Base-by-base conservation (phyloP, 2,797 vertebrate species). In the Meriones psammophilus region DNA sequence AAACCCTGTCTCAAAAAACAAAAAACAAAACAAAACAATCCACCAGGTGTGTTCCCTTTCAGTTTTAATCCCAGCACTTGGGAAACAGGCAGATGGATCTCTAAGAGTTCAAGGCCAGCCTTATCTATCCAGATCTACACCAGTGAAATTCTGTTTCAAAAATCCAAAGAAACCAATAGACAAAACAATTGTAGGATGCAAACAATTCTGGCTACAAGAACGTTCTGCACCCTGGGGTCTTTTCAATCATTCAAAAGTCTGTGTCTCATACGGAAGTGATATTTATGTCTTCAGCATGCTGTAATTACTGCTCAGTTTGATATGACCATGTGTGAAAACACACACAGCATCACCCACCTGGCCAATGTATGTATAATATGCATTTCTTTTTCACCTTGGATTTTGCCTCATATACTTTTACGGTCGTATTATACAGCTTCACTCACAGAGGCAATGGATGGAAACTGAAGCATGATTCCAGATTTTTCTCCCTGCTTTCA, bases 241-340 rank as follows among this genome's bases (percentile, higher is more conserved):
- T 84, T 95, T 94, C 96, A 97, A 95, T 96, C 84, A 74, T 89
- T 96, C 83, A 2, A 76, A 92, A 96, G 89, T 79, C 94, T 95
- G 91, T 92, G 92, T 95, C 42, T 88, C 96, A 96, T 95, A 81
- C 96, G 97, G 97, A 96, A 97, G 54, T 88, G 88, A 96, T 96
- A 86, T 69, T 76, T 28, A 26, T 46, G 39, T 94, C 86, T 96
- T 93, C 95, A 93, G 79, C n/a, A 80, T 2, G 54, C 46, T 20
- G 10, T 96, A 92, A 97, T 97, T 95, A 96, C 76, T 28, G 22
- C 33, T 74, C 80, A 69, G 92, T 95, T 96, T 96, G 96, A 96
- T 97, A 96, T 42, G 95, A 93, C 64, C 96, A 92, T 80, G 95
- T 96, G 96, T 73, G 86, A 92, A 97, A 90, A 86, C 77, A 30